Percentiles rank a stretch among this genome's conserved stretches.
Evolutionary conservation across 2,888 invertebrate species (phyloP).

Genomic region (Eumacrocentrus americanus): DNA sequence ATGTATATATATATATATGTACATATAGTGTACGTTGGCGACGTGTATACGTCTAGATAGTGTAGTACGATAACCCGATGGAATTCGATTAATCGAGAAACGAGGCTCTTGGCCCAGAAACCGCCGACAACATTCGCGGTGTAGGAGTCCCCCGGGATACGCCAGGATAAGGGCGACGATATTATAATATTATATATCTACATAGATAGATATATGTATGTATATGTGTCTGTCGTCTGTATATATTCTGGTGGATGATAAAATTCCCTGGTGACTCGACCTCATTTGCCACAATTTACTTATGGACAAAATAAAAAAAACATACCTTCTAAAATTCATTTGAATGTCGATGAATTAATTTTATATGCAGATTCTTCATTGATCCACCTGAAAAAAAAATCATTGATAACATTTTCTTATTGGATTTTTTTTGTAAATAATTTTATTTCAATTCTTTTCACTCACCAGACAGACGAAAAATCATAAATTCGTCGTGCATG

Average conservation of each 20-base stretch:
- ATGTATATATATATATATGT: background rate
- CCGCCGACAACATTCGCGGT: constrained; percentile 15
- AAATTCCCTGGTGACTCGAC: constrained; percentile 11
- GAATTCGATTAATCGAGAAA: constrained; percentile 28
- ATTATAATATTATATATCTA: constrained; percentile 24
- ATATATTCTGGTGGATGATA: background rate
- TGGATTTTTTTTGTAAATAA: background rate
- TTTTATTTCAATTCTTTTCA: no score
- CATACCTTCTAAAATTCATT: no score
- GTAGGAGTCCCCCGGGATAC: constrained; percentile 12
- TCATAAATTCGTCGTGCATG: no score
- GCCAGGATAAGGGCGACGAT: constrained; percentile 19
- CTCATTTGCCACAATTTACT: no score
- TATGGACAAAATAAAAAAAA: no score
- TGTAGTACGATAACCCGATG: constrained; percentile 16
- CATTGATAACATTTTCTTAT: no score
- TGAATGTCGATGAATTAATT: no score
- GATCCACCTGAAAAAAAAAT: no score
- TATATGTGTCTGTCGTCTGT: background rate
- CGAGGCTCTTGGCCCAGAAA: constrained; percentile 14
- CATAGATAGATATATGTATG: background rate
- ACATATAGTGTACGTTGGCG: background rate
- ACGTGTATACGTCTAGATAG: background rate
- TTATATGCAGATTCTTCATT: no score
- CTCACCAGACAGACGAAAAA: no score